Conservation (phyloP, 2,888 invertebrate species). For the Perdita meconis region DNA sequence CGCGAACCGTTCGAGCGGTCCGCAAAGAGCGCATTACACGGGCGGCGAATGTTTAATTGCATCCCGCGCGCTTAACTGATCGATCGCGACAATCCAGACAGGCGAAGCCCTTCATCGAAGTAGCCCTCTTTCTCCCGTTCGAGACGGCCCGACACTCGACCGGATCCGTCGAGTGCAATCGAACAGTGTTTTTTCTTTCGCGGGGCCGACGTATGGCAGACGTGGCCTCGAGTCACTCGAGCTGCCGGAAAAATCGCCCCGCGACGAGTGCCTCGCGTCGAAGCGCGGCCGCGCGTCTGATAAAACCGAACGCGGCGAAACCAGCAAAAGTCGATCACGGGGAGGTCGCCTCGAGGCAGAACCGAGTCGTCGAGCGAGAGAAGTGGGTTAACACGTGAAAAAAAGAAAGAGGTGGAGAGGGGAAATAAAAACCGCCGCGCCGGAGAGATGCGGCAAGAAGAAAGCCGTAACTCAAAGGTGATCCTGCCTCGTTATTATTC, state of each 20-base stretch:
- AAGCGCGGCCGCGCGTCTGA: slow-evolving; percentile 11
- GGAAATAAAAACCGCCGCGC: too few species aligned
- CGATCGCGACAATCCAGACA: slow-evolving; percentile 45
- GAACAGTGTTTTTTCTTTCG: slow-evolving; percentile 38
- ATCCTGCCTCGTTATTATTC: slow-evolving; percentile 55
- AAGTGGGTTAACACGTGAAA: slow-evolving; percentile 49
- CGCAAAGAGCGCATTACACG: background rate
- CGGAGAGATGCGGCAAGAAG: slow-evolving; percentile 32
- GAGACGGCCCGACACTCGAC: slow-evolving; percentile 35
- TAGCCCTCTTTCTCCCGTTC: slow-evolving; percentile 41
- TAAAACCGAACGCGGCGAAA: slow-evolving; percentile 1
- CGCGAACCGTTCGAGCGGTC: background rate
- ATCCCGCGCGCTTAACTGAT: slow-evolving; percentile 29
- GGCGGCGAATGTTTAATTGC: slow-evolving; percentile 28
- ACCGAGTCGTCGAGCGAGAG: background rate
- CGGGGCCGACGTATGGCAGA: background rate
- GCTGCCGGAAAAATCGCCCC: slow-evolving; percentile 23
- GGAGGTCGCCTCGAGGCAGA: background rate
- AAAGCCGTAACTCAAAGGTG: slow-evolving; percentile 55
- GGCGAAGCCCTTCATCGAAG: slow-evolving; percentile 47
- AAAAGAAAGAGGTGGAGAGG: too few species aligned
- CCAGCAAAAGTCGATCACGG: background rate
- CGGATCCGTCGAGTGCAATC: slow-evolving; percentile 50
- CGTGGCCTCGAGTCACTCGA: slow-evolving; percentile 40
- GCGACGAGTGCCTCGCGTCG: slow-evolving; percentile 5